Conservation (phyloP, 2,797 vertebrate species). For the Poeciliopsis infans region DNA sequence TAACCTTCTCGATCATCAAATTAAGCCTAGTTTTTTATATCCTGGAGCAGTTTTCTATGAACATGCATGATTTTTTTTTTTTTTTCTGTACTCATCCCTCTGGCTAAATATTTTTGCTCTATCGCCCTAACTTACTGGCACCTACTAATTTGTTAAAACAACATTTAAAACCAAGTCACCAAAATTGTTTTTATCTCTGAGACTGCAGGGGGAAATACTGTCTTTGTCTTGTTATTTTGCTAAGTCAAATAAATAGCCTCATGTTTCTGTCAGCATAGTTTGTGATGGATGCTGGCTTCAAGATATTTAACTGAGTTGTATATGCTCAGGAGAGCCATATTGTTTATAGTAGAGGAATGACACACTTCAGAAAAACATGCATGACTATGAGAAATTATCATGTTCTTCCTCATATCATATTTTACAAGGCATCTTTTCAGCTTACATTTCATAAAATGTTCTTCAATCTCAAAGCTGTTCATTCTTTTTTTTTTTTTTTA, state of each 20-base stretch:
- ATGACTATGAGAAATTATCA: constrained; percentile 35
- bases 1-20: constrained; percentile 14
- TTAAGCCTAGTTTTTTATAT: constrained; percentile 27
- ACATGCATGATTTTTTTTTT: background rate
- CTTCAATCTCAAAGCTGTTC: background rate
- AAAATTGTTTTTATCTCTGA: constrained; percentile 22
- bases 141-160: constrained; percentile 16
- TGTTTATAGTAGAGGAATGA: constrained; percentile 46
- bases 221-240: constrained; percentile 36
- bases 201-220: constrained; percentile 1
- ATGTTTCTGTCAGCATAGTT: constrained; percentile 7
- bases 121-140: constrained; percentile 6
- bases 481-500: background rate
- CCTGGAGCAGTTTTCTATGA: constrained; percentile 23
- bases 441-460: constrained; percentile 3
- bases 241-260: constrained; percentile 58
- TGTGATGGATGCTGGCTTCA: constrained; percentile 47
- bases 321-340: constrained; percentile 31
- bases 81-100: background rate
- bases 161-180: constrained; percentile 16
- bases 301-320: constrained; percentile 48
- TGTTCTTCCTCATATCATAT: constrained; percentile 8
- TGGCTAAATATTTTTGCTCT: constrained; percentile 7
- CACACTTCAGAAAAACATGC: constrained; percentile 39
- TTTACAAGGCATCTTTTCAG: constrained; percentile 5